Evolutionary conservation across 2,797 vertebrate genomes (phyloP), one percentile per base, ranked within the genome.

Genomic region (Ctenochaetus hawaiiensis): DNA sequence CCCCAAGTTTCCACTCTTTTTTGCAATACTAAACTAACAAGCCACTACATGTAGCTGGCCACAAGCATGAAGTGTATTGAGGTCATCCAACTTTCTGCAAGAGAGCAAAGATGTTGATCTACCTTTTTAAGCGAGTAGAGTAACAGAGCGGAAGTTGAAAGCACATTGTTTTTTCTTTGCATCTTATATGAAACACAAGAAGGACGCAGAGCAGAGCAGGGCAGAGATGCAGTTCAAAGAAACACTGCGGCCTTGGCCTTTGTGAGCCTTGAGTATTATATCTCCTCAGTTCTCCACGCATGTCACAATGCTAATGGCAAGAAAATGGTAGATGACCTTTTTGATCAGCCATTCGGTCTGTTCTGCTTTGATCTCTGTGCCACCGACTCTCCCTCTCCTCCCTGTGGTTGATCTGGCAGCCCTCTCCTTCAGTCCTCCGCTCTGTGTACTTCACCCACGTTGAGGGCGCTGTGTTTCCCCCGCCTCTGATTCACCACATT

Each of bases 401-500:
- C n/a, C 41, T 60, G 53, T 5, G 56, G 71, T 74, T 84, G 48
- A 80, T 86, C 78, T 73, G 22, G n/a, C 39, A 8, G 64, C 9
- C 48, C 56, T 49, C n/a, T 47, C 72, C 20, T 30, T 48, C 23
- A 26, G 37, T 51, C 66, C 78, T 76, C 72, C 53, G 6, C 76
- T 59, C 67, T 34, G 17, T 71, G 23, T 45, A 39, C 56, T 73
- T 77, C 86, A 71, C 68, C 80, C 78, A 86, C 82, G 62, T 30
- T 2, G 43, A 81, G 62, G 52, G 54, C 49, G 9, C 39, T 59
- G 79, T 83, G 83, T 70, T 76, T 66, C 75, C 84, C 87, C 85
- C 67, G 58, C 76, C 11, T 85, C 65, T 90, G 89, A 91, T 64
- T 89, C 77, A 92, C 61, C 74, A 43, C 71, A 63, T 53, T 34